Conservation (phyloP, 1,140 invertebrate genomes). For the Asbolus verrucosus region DNA sequence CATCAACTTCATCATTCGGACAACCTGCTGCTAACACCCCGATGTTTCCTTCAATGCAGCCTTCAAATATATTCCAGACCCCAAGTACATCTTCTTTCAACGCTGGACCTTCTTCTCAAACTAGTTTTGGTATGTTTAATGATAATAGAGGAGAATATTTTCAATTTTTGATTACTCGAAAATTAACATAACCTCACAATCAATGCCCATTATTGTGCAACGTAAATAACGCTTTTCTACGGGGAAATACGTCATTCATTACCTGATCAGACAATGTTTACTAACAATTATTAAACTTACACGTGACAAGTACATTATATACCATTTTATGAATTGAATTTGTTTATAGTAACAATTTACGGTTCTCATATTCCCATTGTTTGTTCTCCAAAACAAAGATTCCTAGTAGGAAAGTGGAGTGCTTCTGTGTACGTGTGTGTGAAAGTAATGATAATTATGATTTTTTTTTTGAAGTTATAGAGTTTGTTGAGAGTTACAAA, state of each 20-base stretch:
- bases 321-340: too few species aligned
- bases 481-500: too few species aligned
- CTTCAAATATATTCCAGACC: slow-evolving; percentile 29
- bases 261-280: neutral
- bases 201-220: slow-evolving; percentile 25
- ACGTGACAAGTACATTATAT: too few species aligned
- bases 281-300: neutral
- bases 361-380: too few species aligned
- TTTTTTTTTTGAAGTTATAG: too few species aligned
- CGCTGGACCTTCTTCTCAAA: slow-evolving; percentile 1
- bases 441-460: too few species aligned
- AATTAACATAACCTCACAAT: slow-evolving; percentile 19
- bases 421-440: too few species aligned
- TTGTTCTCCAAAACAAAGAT: too few species aligned
- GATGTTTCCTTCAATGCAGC: slow-evolving; percentile 35
- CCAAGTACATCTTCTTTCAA: slow-evolving; percentile 1
- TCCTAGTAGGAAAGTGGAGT: too few species aligned
- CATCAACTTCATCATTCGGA: slow-evolving; percentile 28
- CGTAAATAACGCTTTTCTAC: neutral
- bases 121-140: slow-evolving; percentile 21
- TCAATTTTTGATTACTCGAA: too few species aligned
- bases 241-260: neutral
- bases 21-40: slow-evolving; percentile 16
- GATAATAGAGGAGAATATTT: too few species aligned
- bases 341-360: too few species aligned